Conservation (phyloP, 2,888 invertebrate species). For the Limnephilus marmoratus region DNA sequence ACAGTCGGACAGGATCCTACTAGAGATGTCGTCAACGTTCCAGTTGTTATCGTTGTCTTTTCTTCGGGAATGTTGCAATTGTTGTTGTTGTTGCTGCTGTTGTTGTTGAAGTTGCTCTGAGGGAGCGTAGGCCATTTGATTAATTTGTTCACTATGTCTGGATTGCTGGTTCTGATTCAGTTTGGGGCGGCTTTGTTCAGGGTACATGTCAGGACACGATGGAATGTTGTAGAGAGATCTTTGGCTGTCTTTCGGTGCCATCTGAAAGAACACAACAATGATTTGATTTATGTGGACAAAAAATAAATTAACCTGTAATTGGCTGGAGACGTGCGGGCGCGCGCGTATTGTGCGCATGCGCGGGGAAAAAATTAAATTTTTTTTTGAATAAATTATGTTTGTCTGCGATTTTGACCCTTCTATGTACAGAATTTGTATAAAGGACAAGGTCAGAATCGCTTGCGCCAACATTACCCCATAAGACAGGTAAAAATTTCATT, state of each 20-base stretch:
- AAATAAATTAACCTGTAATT: too few species aligned
- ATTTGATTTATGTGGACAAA: not conserved
- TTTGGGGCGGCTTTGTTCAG: conserved; percentile 57
- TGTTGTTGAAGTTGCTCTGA: conserved; percentile 17
- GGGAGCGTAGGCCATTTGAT: conserved; percentile 26
- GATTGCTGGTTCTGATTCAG: conserved; percentile 48
- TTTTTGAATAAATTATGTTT: too few species aligned
- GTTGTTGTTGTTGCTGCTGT: conserved; percentile 3
- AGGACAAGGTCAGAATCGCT: too few species aligned
- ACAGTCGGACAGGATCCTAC: conserved; percentile 57
- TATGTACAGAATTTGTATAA: too few species aligned
- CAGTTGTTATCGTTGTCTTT: conserved; percentile 57
- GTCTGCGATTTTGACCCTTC: too few species aligned
- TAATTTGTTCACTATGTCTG: conserved; percentile 49
- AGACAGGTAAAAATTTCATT: too few species aligned
- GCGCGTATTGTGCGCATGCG: too few species aligned
- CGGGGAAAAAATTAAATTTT: too few species aligned
- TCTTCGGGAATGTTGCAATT: conserved; percentile 38
- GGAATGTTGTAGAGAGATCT: conserved; percentile 54
- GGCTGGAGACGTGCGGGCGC: too few species aligned
- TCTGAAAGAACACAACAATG: conserved; percentile 33
- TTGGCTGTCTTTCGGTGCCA: conserved; percentile 51
- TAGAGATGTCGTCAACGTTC: conserved; percentile 50
- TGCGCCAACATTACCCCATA: too few species aligned
- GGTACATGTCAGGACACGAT: conserved; percentile 45